A percentile compares a stretch with the other conserved stretches of the same genome.
Evolutionary conservation across 2,888 invertebrate species (phyloP).

Genomic region (Tiliacea aurago): DNA sequence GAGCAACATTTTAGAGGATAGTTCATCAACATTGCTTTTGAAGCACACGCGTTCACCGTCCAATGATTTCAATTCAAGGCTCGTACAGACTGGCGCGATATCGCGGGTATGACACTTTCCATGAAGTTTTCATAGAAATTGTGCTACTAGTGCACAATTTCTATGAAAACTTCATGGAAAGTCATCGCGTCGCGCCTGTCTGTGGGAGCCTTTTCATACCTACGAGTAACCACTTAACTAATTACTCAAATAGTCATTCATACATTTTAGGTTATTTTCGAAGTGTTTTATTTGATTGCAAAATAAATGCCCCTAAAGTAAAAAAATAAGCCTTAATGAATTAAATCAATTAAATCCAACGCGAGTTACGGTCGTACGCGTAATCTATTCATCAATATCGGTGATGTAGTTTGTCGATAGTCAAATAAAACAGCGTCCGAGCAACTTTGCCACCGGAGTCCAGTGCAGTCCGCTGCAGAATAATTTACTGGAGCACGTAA

Average conservation of each 20-base stretch:
- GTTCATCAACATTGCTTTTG: background rate
- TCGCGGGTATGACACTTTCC: no score
- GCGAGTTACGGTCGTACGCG: background rate
- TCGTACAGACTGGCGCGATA: no score
- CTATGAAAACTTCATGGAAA: no score
- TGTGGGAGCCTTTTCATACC: no score
- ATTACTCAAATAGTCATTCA: background rate
- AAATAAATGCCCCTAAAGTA: background rate
- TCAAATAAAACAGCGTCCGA: conserved; percentile 6
- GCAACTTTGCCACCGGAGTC: background rate
- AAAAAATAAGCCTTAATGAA: background rate
- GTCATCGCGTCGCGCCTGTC: no score
- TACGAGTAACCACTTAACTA: no score
- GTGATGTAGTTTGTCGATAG: background rate
- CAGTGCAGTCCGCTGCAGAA: conserved; percentile 8
- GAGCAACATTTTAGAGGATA: background rate
- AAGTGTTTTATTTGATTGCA: background rate
- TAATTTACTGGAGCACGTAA: conserved; percentile 32
- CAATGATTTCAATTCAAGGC: background rate
- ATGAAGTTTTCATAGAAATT: no score
- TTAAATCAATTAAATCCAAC: background rate
- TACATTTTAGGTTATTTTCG: background rate
- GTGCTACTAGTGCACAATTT: no score
- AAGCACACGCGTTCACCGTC: background rate
- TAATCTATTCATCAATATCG: background rate